These are phyloP conservation scores for Seladonia tumulorum DNA, from an alignment of 2,888 invertebrate genomes.

Conservation along the genomic window DNA sequence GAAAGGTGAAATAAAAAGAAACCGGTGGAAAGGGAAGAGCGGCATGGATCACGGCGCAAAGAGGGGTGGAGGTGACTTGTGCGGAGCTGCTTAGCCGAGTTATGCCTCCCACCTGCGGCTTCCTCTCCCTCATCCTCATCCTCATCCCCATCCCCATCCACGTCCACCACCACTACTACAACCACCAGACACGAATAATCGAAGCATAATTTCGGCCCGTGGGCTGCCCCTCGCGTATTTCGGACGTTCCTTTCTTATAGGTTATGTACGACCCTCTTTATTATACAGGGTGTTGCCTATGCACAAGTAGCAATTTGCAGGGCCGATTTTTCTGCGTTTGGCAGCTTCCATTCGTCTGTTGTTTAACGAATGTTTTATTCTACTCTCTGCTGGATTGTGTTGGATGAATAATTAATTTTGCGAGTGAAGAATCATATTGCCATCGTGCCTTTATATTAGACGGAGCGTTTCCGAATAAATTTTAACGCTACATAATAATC, in stretches of 20 bases:
- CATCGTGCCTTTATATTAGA: too few relatives aligned
- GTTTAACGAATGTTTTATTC: neutral
- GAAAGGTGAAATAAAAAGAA: conserved; percentile 46
- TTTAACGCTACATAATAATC: too few relatives aligned
- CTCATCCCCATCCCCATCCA: conserved; percentile 34
- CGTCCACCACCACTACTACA: conserved; percentile 38
- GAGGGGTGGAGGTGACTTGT: conserved; percentile 57
- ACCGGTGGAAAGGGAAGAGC: conserved; percentile 40
- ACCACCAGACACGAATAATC: conserved; percentile 67
- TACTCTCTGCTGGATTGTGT: too few relatives aligned
- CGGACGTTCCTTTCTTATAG: conserved; percentile 56
- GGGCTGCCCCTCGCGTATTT: conserved; percentile 68
- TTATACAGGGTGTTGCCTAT: conserved; percentile 38
- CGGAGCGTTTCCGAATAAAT: too few relatives aligned
- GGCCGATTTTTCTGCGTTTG: neutral
- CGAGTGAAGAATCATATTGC: too few relatives aligned
- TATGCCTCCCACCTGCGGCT: conserved; percentile 60
- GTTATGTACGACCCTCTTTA: conserved; percentile 29
- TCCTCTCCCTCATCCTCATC: conserved; percentile 33
- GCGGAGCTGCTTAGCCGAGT: conserved; percentile 50
- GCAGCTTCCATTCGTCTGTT: neutral
- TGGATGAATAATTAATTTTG: too few relatives aligned
- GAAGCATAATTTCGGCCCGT: conserved; percentile 71
- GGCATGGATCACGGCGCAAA: conserved; percentile 60
- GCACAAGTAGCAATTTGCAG: conserved; percentile 34